Base-by-base conservation (phyloP, 2,113 vertebrate genomes). In the Heterotis niloticus region DNA sequence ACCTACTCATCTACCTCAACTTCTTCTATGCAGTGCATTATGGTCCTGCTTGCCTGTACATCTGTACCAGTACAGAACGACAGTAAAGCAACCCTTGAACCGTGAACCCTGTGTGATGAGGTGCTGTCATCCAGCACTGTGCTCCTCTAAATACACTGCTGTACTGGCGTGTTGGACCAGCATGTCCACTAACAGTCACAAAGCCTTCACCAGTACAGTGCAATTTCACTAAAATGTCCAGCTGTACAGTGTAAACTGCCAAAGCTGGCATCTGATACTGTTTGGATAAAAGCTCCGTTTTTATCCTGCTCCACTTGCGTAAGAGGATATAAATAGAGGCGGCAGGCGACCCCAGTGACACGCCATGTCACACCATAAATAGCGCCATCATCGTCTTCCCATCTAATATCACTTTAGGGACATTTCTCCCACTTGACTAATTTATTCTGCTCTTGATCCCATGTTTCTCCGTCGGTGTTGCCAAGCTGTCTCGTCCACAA, bases 291-390 rank as follows among this genome's bases (percentile, higher is more conserved):
- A 51, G 34, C 69, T n/a, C 20, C 23, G 16, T 24, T 20, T 20
- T 51, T 71, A 18, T 44, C 34, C 69, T 52, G 69, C 10, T 70
- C 68, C 68, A 44, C 20, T 71, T 71, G 69, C 23, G 69, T 71
- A 54, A 71, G 20, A 51, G 69, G 44, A 51, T 71, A 1, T 34
- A 52, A 62, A 65, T 13, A 26, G 12, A 18, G 52, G n/a, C n/a
- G n/a, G n/a, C 44, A 20, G 34, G n/a, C 52, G 69, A 54, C 52
- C 4, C 29, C 5, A n/a, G 24, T 28, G 29, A 68, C 26, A 13
- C 66, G 14, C 16, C 24, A 10, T 34, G 9, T 13, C 59, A 12
- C 18, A 62, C 59, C 26, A 68, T 18, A 70, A 54, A 24, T 65
- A 24, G 44, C 69, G 34, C 3, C 34, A 4, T 44, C 23, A 71